Conservation (phyloP, 2,797 vertebrate genomes). For the Percopsis omiscomaycus region DNA sequence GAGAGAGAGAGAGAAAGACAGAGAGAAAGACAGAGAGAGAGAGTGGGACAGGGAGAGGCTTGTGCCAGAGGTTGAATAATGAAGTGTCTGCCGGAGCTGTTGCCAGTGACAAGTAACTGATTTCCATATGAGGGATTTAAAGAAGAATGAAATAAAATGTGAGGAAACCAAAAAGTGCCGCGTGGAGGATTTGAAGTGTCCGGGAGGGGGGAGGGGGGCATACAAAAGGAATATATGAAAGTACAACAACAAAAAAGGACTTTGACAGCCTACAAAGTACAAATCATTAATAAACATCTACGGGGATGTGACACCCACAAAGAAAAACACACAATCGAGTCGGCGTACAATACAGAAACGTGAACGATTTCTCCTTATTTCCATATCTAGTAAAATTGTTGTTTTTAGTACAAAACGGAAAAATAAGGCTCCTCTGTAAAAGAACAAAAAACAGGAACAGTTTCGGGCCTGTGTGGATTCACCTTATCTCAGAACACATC, state of each 20-base stretch:
- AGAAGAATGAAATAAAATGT: constrained; percentile 44
- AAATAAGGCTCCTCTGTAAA: constrained; percentile 71
- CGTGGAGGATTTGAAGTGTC: constrained; percentile 24
- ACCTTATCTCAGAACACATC: constrained; percentile 67
- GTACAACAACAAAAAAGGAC: constrained; percentile 1
- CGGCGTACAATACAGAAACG: constrained; percentile 27
- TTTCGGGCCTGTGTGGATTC: constrained; percentile 27
- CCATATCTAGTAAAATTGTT: constrained; percentile 39
- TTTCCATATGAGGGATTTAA: constrained; percentile 63
- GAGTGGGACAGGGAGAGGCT: constrained; percentile 33
- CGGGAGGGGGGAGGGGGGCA: not conserved
- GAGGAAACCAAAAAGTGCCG: constrained; percentile 36
- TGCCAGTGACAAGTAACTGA: constrained; percentile 71
- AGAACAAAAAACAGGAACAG: not conserved
- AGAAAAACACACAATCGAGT: constrained; percentile 21
- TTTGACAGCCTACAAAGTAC: not conserved
- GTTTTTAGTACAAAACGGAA: constrained; percentile 44
- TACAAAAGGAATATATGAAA: not conserved
- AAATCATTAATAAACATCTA: constrained; percentile 3
- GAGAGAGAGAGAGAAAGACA: constrained; percentile 27
- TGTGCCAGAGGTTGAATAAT: constrained; percentile 76
- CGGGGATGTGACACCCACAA: constrained; percentile 6
- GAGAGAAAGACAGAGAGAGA: constrained; percentile 17
- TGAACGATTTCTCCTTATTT: constrained; percentile 62
- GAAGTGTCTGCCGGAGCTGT: constrained; percentile 74